Conservation (phyloP, 1,140 invertebrate genomes). For the Helicoverpa zea region DNA sequence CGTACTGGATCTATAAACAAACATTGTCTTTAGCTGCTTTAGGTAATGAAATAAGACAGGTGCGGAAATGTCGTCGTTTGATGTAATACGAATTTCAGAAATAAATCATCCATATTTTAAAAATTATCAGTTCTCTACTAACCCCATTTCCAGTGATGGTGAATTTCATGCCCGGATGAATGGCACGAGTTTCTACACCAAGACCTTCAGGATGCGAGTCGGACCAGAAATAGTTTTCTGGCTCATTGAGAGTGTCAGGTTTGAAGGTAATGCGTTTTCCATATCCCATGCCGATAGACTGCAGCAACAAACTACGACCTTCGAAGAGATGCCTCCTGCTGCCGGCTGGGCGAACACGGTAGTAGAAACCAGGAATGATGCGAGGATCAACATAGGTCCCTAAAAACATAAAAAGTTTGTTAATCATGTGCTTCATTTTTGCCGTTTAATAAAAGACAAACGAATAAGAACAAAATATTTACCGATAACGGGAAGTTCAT, state of each 20-base stretch:
- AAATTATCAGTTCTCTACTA: constrained; percentile 48
- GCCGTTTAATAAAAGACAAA: too few relatives aligned
- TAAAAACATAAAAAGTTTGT: constrained; percentile 66
- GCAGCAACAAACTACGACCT: constrained; percentile 88
- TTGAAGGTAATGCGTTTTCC: constrained; percentile 92
- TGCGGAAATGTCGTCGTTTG: too few relatives aligned
- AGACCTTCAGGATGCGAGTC: constrained; percentile 92
- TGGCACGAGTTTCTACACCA: constrained; percentile 90
- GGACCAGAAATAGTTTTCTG: constrained; percentile 93
- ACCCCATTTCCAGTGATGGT: constrained; percentile 87
- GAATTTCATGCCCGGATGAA: constrained; percentile 90
- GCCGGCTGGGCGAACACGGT: constrained; percentile 90
- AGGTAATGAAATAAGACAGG: too few relatives aligned
- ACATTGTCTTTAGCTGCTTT: too few relatives aligned
- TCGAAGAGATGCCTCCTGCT: constrained; percentile 89
- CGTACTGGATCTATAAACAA: background rate
- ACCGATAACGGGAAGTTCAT: constrained; percentile 92
- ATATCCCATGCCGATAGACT: constrained; percentile 92
- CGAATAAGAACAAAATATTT: constrained; percentile 65
- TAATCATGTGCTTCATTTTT: background rate
- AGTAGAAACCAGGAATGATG: constrained; percentile 91
- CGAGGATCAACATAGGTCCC: constrained; percentile 92
- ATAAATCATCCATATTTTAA: too few relatives aligned
- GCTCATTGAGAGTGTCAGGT: constrained; percentile 89
- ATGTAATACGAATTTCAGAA: too few relatives aligned